Evolutionary conservation across 30 jellyfish, hydroid and myxozoan species (phyloP).

Genomic region (Aurelia sp.): DNA sequence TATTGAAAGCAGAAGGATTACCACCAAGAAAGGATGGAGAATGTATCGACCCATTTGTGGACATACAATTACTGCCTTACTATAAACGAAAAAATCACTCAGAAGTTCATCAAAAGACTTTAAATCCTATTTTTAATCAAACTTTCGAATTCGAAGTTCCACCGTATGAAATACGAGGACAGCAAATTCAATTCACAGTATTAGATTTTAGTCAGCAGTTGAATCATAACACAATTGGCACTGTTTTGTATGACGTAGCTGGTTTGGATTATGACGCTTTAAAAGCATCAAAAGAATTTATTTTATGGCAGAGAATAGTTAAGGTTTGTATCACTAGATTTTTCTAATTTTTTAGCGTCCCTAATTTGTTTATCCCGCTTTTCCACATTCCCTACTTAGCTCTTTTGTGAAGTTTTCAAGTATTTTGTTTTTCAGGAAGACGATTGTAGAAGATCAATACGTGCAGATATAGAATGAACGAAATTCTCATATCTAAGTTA

Average conservation of each 20-base stretch:
- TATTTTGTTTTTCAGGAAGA: no score
- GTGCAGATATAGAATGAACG: no score
- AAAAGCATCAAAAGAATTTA: constrained; percentile 94
- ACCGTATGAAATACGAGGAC: constrained; percentile 95
- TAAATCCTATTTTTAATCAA: constrained; percentile 93
- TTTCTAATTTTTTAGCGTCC: background rate
- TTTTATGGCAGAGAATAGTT: constrained; percentile 95
- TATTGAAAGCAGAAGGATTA: constrained; percentile 92
- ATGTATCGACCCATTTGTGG: constrained; percentile 97
- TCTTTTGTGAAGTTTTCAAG: no score
- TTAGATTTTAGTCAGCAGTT: constrained; percentile 96
- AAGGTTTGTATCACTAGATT: constrained; percentile 46
- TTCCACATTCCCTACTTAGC: background rate
- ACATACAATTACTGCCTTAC: constrained; percentile 84
- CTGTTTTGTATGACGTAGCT: constrained; percentile 75
- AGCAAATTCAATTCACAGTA: constrained; percentile 90
- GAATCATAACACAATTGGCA: constrained; percentile 94
- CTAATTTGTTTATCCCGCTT: background rate
- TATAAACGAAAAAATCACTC: constrained; percentile 97
- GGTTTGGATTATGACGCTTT: constrained; percentile 89
- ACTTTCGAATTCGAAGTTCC: constrained; percentile 96
- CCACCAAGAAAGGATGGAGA: constrained; percentile 96
- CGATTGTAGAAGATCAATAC: no score
- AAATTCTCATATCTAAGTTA: no score
- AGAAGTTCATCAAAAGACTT: constrained; percentile 98